Evolutionary conservation across 2,113 vertebrate species (phyloP).

Genomic region (Sterrhoptilus dennistouni): DNA sequence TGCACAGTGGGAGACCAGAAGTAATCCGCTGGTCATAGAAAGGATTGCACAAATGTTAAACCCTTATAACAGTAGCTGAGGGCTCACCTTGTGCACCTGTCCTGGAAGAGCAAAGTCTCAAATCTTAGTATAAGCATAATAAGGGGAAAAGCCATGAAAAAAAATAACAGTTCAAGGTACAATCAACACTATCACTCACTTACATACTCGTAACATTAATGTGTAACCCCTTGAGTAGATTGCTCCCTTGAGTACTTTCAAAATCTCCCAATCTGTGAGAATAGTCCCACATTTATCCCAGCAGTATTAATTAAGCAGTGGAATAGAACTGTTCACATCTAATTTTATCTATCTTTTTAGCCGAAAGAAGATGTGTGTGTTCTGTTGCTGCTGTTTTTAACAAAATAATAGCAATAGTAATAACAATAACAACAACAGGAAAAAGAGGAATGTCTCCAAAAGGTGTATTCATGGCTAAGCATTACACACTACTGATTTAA

Average conservation of each 20-base stretch:
- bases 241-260: neutral
- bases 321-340: neutral
- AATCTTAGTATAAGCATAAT: neutral
- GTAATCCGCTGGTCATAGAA: neutral
- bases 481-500: neutral
- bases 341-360: neutral
- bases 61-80: neutral
- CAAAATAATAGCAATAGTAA: neutral
- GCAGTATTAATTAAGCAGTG: neutral
- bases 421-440: neutral
- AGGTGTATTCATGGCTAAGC: neutral
- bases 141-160: neutral
- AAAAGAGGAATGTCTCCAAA: neutral
- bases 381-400: neutral
- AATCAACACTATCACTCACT: neutral
- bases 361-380: neutral
- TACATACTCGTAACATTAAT: neutral
- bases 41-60: rapidly evolving
- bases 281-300: neutral
- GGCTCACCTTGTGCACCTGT: neutral
- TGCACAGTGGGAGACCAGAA: neutral
- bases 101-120: neutral
- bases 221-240: neutral
- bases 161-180: neutral
- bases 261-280: neutral